Evolutionary conservation across 1,140 invertebrate species (phyloP), one percentile per base, ranked within the genome.

Genomic region (Leptonema lineaticorne): DNA sequence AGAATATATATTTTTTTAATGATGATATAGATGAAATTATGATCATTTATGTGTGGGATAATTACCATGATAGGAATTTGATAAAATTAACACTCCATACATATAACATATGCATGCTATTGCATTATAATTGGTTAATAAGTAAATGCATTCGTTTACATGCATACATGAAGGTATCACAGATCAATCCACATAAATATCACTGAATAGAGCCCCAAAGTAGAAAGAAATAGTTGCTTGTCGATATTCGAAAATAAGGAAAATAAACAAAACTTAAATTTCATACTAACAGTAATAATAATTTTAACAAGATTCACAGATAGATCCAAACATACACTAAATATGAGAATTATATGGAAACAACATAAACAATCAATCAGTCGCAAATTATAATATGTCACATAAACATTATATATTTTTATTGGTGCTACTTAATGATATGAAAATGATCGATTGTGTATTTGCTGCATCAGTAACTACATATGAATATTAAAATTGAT

Each of bases 101-200:
- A 64, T 50, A 50, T 50, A 64, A 64, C 45, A 64, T 64, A 64
- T 64, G 20, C 62, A 64, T 64, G 45, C 45, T 48, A 45, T 64
- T 64, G 24, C 22, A 30, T 64, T 27, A 48, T 64, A n/a, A 9
- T 62, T 29, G 14, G 7, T 26, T 45, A 18, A n/a, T 50, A 41
- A 65, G 14, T 71, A 46, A 59, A 69, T 72, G 67, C 67, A 57
- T 58, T 50, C 63, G 63, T 58, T 27, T 24, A 67, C 71, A 73
- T 69, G 71, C 68, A 58, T 45, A 73, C 68, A 69, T 28, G 30
- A 30, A 67, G 30, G 33, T 66, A 33, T 66, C 45, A 70, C 69
- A 70, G 65, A 53, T 71, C 70, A 71, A 46, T 68, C 70, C 53
- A 68, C 66, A 68, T 68, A 18, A 18, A 69, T 60, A 63, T 62